Evolutionary conservation across 2,888 invertebrate genomes (phyloP).

Genomic region (Acleris emargana): DNA sequence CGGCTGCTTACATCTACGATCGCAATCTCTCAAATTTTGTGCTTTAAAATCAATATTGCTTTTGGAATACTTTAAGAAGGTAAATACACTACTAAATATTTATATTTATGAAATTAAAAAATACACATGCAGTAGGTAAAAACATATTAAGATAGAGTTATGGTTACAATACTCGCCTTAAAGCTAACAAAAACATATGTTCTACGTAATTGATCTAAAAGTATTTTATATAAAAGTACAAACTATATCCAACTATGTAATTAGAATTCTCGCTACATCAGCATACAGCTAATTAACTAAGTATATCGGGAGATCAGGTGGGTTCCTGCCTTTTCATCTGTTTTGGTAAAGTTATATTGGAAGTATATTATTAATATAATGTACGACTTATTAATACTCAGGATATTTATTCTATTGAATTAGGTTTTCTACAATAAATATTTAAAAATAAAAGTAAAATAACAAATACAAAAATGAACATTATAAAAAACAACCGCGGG

Average conservation of each 20-base stretch:
- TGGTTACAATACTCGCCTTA: constrained; percentile 25
- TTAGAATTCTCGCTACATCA: constrained; percentile 6
- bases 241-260: constrained; percentile 12
- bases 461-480: too few relatives aligned
- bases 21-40: constrained; percentile 37
- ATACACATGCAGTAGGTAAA: constrained; percentile 29
- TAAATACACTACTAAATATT: constrained; percentile 37
- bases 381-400: too few relatives aligned
- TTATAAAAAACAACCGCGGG: too few relatives aligned
- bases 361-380: too few relatives aligned
- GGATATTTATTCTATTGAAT: too few relatives aligned
- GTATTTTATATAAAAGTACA: constrained; percentile 25
- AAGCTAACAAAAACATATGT: background rate
- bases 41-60: constrained; percentile 53
- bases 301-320: constrained; percentile 30
- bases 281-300: constrained; percentile 6
- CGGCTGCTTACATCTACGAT: constrained; percentile 51
- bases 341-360: background rate
- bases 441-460: too few relatives aligned
- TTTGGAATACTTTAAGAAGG: constrained; percentile 50
- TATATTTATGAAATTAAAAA: constrained; percentile 35
- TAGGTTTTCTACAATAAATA: too few relatives aligned
- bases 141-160: constrained; percentile 20
- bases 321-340: constrained; percentile 12
- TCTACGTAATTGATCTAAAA: constrained; percentile 14